Base-by-base conservation (phyloP, 2,797 vertebrate species). In the Poliocrania exsul region DNA sequence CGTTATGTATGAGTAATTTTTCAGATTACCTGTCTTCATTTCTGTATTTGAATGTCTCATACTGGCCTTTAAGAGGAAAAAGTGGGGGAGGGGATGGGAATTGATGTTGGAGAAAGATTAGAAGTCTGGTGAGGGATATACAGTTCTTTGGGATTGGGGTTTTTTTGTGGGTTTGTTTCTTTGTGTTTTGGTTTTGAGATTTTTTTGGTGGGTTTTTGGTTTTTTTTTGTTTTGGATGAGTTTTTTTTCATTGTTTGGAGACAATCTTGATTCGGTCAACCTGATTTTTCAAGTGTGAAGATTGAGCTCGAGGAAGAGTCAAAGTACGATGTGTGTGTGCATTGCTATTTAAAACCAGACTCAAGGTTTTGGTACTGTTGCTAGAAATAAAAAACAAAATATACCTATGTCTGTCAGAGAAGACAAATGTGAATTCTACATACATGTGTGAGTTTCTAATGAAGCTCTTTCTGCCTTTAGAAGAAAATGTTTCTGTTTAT, bases 401-500 rank as follows among this genome's bases (percentile, higher is more conserved):
- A 46, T 35, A 57, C 10, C 38, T 19, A 29, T 1, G 0, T 86
- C 82, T 58, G 16, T 74, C 74, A 81, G 67, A 67, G 53, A 71
- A 84, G 50, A 66, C 51, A 25, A 46, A 89, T 64, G 40, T 56
- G 16, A 35, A 54, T 70, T 60, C 40, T 37, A 35, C 35, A 19
- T 67, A 47, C 17, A 15, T 29, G 28, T 61, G 49, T 61, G 57
- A 83, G 47, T 69, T 94, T 92, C 47, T 75, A 62, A 77, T 51
- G 62, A 89, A 84, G 50, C 28, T 86, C 74, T 47, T 87, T 92
- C 47, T 92, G 35, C 58, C 44, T 86, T 73, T 60, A 80, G 38
- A 69, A 90, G 31, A 88, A 71, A 66, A 33, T 37, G n/a, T 93
- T 88, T 88, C 91, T 96, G 37, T 90, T 72, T 96, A 89, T 81